Evolutionary conservation across 1,140 invertebrate genomes (phyloP), one percentile per base, ranked within the genome.

Genomic region (Ridgeia piscesae): DNA sequence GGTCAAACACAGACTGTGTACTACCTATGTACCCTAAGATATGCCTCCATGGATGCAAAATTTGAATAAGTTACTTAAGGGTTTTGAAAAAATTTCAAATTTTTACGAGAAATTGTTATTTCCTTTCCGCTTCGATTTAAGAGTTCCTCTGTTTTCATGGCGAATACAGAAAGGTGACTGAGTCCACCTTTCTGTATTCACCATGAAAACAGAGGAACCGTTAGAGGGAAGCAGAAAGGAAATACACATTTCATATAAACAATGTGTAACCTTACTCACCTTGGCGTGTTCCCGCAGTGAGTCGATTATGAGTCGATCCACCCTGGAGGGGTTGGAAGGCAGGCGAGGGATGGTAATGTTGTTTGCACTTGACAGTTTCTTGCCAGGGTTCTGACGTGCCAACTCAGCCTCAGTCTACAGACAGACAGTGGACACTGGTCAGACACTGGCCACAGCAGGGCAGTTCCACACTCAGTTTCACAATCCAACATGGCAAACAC

Each of bases 271-370:
- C 34, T 34, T 91, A 93, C 94, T 94, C 94, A 97, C 97, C 94
- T 97, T 96, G 58, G 97, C 97, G 95, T 98, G 97, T 95, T 98
- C 98, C 93, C 98, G 95, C 91, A 98, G 97, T 95, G 98, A 98
- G 94, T 98, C 98, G 8, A 98, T 97, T 91, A 98, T 97, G 11
- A 98, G 96, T 89, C 98, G 96, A 95, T 98, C 98, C 6, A 98
- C 97, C 34, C 98, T 96, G 0, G 98, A 98, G n/a, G 98, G 98
- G 94, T 97, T 98, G 21, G 97, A 97, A 88, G 98, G 97, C 35
- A 98, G 96, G 11, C 98, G 96, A 34, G 98, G 98, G 91, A 98
- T 97, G 0, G 97, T 97, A 91, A 98, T 97, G 92, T 97, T 98
- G 95, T 98, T 98, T 35, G 97, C 97, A 34, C 97, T 98, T 17